Evolutionary conservation across 64 coral and sea anemone species (phyloP), one percentile per base, ranked within the genome.

Genomic region (Pachyseris speciosa): DNA sequence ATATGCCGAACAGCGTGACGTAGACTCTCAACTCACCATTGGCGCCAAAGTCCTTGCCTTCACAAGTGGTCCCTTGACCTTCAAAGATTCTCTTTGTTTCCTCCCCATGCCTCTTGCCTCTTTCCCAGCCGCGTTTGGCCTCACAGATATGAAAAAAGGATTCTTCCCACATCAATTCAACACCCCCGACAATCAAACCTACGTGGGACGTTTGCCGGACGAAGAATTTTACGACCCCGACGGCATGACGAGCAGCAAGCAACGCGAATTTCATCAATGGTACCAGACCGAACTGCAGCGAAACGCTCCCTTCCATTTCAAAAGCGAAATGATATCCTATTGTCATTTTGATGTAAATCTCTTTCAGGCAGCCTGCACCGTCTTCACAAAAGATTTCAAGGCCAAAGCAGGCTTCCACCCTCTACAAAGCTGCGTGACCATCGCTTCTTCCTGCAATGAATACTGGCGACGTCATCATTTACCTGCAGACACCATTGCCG

Each of bases 101-200:
- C 16, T 86, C 0, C 84, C 64, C 0, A 2, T 72, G 0, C 17
- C 60, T 0, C 16, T 86, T 1, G 2, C 9, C 2, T 3, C 39
- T 0, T 69, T 86, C 4, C 66, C 84, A 1, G 11, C 0, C 0
- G 50, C 66, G 0, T 86, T 86, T 50, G 66, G 66, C 0, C 29
- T 86, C 0, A 30, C 30, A 0, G 63, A 86, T 3, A 0, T 49
- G 1, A 44, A 45, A 10, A 86, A 86, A 9, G 84, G 84, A 0
- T 69, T 53, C 13, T 86, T 72, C 11, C 64, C 84, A 4, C 65
- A 86, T n/a, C 1, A 30, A 2, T 86, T 86, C 11, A 48, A 86
- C 7, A 28, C n/a, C 1, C 9, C 33, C 0, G 40, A 86, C 0
- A 9, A 86, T 19, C 84, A 70, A 34, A 2, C 22, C 10, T 86